These are phyloP conservation scores for Neodiprion lecontei DNA, from an alignment of 1,140 invertebrate genomes.

Conservation along the genomic window DNA sequence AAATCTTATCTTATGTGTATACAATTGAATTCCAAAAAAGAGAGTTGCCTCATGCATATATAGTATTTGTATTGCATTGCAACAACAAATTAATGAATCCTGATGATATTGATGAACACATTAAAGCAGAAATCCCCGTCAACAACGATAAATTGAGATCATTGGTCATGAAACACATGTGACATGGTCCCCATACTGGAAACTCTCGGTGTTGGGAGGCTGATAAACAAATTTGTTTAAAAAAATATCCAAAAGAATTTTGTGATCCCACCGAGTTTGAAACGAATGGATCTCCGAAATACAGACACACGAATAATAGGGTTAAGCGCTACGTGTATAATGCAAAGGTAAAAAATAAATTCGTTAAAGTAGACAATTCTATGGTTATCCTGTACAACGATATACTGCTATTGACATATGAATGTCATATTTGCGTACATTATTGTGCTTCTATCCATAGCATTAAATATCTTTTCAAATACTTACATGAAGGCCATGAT, in stretches of 20 bases:
- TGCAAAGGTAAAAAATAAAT: conserved; percentile 19
- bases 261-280: conserved; percentile 21
- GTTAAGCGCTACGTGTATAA: conserved; percentile 19
- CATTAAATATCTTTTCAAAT: conserved; percentile 26
- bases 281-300: conserved; percentile 27
- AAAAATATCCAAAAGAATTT: conserved; percentile 29
- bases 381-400: conserved; percentile 27
- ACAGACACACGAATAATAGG: conserved; percentile 19
- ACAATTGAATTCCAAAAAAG: neutral
- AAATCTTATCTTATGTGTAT: neutral
- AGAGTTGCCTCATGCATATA: conserved; percentile 11
- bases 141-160: conserved; percentile 16
- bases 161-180: conserved; percentile 28
- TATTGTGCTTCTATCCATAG: conserved; percentile 22
- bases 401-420: conserved; percentile 23
- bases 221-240: conserved; percentile 21
- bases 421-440: conserved; percentile 27
- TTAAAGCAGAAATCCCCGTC: conserved; percentile 23
- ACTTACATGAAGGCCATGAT: conserved; percentile 21
- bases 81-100: conserved; percentile 24
- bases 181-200: conserved; percentile 23
- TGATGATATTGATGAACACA: conserved; percentile 23
- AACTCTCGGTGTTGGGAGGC: conserved; percentile 23
- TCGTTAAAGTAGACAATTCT: conserved; percentile 18
- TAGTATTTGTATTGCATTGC: conserved; percentile 24